Evolutionary conservation across 1,140 invertebrate species (phyloP).

Genomic region (Papilio machaon): DNA sequence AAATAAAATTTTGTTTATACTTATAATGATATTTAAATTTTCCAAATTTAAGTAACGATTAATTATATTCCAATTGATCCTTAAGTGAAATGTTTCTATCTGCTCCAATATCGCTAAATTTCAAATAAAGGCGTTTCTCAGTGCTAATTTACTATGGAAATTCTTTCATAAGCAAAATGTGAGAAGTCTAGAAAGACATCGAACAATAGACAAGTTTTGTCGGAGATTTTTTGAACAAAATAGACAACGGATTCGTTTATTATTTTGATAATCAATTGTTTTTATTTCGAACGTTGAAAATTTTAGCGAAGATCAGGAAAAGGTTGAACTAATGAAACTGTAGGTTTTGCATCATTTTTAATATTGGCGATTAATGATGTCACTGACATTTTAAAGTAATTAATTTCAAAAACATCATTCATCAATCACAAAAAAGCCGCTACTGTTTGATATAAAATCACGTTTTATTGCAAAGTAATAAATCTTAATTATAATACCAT

Average conservation of each 20-base stretch:
- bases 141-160: too few species aligned
- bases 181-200: too few species aligned
- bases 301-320: neutral
- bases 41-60: neutral
- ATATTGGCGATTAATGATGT: neutral
- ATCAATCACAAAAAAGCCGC: conserved; percentile 2
- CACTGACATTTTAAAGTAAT: conserved; percentile 16
- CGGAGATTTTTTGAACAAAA: neutral
- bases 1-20: neutral
- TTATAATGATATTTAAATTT: neutral
- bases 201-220: too few species aligned
- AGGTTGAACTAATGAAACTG: neutral
- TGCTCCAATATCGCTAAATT: neutral
- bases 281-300: neutral
- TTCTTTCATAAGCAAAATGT: too few species aligned
- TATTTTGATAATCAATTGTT: neutral
- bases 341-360: conserved; percentile 1
- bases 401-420: neutral
- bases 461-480: conserved; percentile 20
- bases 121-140: neutral
- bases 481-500: conserved; percentile 29
- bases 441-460: conserved; percentile 11
- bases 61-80: neutral
- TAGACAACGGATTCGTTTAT: neutral
- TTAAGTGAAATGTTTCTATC: neutral